A percentile compares a stretch with the other conserved stretches of the same genome.
Evolutionary conservation across 2,113 vertebrate species (phyloP).

Genomic region (Brevimyrus niger): DNA sequence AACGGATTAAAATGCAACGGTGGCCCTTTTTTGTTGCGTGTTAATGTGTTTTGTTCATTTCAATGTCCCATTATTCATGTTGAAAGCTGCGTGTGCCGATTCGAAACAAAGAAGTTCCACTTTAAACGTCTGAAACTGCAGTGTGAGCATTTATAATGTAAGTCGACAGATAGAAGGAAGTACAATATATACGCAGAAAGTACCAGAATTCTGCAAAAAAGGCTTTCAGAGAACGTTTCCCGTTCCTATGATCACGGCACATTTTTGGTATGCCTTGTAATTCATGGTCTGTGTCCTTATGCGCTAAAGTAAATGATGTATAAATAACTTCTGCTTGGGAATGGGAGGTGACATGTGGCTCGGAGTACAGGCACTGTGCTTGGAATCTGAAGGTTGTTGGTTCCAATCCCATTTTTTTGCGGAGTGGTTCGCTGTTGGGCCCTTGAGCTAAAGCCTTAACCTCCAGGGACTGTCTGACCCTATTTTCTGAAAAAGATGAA

Average conservation of each 20-base stretch:
- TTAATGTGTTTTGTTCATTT: background rate
- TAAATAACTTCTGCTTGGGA: background rate
- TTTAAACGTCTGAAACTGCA: background rate
- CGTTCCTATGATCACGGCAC: background rate
- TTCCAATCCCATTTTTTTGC: background rate
- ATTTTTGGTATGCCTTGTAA: background rate
- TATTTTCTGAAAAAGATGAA: background rate
- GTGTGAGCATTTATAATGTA: background rate
- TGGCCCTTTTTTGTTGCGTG: background rate
- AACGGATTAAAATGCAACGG: background rate
- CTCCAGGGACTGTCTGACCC: background rate
- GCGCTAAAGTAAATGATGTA: background rate
- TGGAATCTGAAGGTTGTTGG: background rate
- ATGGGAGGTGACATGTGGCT: background rate
- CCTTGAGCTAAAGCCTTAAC: background rate
- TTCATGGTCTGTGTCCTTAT: background rate
- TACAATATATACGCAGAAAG: background rate
- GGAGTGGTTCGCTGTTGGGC: background rate
- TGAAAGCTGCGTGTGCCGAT: background rate
- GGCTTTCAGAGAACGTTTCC: background rate
- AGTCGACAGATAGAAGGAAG: background rate
- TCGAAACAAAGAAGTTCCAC: background rate
- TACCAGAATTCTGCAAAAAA: background rate
- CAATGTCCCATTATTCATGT: background rate
- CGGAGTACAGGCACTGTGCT: background rate